Conservation (phyloP, 2,113 vertebrate genomes). For the mouse (Mus musculus) region GRCm39 chr8:96917501-96918000, state of each 20-base stretch:
- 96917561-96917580: not conserved
- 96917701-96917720: not conserved
- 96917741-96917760: not conserved
- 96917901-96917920: not conserved
- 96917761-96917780: constrained; percentile 1
- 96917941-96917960: not conserved
- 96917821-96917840: not conserved
- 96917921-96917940: constrained; percentile 25
- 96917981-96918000: constrained; percentile 22
- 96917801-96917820: not conserved
- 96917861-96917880: constrained; percentile 2
- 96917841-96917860: not conserved
- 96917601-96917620: not conserved
- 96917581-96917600: not conserved
- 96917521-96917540: not conserved
- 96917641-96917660: not conserved
- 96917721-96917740: constrained; percentile 16
- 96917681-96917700: not conserved
- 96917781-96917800: not conserved
- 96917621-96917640: not conserved
- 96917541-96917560: not conserved
- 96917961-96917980: not conserved
- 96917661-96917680: not conserved
- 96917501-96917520: not conserved
- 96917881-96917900: not conserved